Conservation (phyloP, 2,797 vertebrate species). For the Trachurus trachurus region DNA sequence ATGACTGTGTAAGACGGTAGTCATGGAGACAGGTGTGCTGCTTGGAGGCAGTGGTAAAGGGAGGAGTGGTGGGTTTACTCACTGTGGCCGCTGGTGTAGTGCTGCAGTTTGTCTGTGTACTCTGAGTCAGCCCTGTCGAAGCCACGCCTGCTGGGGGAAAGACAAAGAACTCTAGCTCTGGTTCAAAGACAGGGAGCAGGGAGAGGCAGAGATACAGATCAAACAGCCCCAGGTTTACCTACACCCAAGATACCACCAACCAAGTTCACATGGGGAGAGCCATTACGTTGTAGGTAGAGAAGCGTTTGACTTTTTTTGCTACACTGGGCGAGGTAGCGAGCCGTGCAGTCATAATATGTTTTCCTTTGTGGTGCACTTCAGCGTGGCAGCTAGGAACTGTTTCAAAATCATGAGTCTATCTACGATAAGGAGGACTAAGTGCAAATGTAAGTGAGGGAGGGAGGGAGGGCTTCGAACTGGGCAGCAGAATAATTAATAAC, state of each 20-base stretch:
- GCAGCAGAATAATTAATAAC: neutral
- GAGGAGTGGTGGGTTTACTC: conserved; percentile 84
- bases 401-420: neutral
- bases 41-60: conserved; percentile 18
- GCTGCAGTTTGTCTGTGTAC: conserved; percentile 99
- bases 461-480: neutral
- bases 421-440: neutral
- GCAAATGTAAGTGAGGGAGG: neutral
- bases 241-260: conserved; percentile 29
- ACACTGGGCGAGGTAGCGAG: conserved; percentile 6
- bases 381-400: neutral
- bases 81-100: conserved; percentile 99
- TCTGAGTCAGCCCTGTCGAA: conserved; percentile 97
- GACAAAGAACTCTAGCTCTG: conserved; percentile 85
- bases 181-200: conserved; percentile 57
- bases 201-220: conserved; percentile 52
- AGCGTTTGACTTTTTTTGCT: conserved; percentile 1
- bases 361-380: neutral
- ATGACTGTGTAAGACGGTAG: conserved; percentile 71
- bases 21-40: conserved; percentile 81
- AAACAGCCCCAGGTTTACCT: conserved; percentile 60
- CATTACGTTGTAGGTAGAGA: conserved; percentile 10
- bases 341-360: neutral
- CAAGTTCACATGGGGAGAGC: conserved; percentile 13
- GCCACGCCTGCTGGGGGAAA: conserved; percentile 94